Percentiles rank a stretch among this genome's conserved stretches.
Evolutionary conservation across 1,140 invertebrate species (phyloP).

Genomic region (Magallana angulata): DNA sequence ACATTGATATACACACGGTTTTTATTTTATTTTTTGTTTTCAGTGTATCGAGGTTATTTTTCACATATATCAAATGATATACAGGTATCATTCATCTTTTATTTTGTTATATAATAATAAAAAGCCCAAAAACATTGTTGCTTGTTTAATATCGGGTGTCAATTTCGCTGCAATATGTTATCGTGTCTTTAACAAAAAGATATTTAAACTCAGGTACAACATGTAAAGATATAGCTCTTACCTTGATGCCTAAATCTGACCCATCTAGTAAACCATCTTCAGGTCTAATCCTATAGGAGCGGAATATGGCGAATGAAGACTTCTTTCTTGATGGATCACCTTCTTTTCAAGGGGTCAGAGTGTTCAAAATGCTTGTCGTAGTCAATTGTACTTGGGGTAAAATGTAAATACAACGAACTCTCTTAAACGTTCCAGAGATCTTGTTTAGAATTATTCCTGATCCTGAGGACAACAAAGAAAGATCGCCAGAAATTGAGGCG

Average conservation of each 20-base stretch:
- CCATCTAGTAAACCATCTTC: constrained; percentile 28
- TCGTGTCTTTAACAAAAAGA: constrained; percentile 3
- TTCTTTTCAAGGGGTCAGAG: constrained; percentile 23
- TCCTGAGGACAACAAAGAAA: constrained; percentile 28
- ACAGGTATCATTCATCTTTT: too few relatives aligned
- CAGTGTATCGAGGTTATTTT: too few relatives aligned
- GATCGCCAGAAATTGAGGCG: constrained; percentile 34
- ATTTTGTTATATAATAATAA: too few relatives aligned
- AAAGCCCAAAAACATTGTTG: too few relatives aligned
- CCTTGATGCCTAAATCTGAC: constrained; percentile 12
- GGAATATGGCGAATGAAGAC: constrained; percentile 14
- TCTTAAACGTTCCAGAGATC: constrained; percentile 40
- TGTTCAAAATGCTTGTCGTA: constrained; percentile 40
- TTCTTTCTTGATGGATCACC: constrained; percentile 23
- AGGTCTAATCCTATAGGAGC: constrained; percentile 6
- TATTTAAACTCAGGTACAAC: background rate
- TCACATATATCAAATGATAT: too few relatives aligned
- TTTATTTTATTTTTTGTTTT: too few relatives aligned
- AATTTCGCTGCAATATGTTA: background rate
- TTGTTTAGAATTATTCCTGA: constrained; percentile 37
- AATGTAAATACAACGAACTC: constrained; percentile 34
- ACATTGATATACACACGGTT: too few relatives aligned
- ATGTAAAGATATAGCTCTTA: background rate
- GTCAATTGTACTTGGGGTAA: constrained; percentile 32
- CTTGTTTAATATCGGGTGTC: too few relatives aligned